A percentile compares a stretch with the other conserved stretches of the same genome.
These are phyloP conservation scores for Fragum fragum DNA, from an alignment of 2,888 invertebrate genomes.

Conservation along the genomic window DNA sequence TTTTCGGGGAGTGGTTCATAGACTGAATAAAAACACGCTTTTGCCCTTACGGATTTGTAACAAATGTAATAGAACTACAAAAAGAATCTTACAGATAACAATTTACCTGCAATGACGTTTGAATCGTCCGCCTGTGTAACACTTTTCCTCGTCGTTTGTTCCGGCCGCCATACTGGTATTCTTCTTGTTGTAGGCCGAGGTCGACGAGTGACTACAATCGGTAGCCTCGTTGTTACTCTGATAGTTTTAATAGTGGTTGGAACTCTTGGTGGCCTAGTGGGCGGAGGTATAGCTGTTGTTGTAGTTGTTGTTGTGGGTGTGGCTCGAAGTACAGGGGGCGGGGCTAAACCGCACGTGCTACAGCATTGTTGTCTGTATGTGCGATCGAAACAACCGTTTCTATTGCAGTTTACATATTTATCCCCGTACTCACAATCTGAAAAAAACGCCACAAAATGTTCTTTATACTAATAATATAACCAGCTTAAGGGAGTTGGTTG, in stretches of 20 bases:
- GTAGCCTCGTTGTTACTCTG: background rate
- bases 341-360: constrained; percentile 68
- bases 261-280: background rate
- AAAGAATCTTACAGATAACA: no score
- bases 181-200: constrained; percentile 18
- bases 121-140: background rate
- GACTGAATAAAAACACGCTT: no score
- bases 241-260: background rate
- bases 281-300: background rate
- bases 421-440: constrained; percentile 72
- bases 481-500: no score
- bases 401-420: constrained; percentile 51
- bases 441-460: no score
- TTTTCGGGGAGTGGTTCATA: no score
- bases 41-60: no score
- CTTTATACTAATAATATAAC: no score
- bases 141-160: background rate
- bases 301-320: constrained; percentile 21
- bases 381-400: constrained; percentile 48
- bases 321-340: constrained; percentile 53
- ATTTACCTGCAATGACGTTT: constrained; percentile 10
- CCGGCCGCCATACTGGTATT: background rate
- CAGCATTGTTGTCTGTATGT: constrained; percentile 65
- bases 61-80: no score
- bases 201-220: background rate